phyloP scores from a whole-genome alignment of 2,888 invertebrate species.

The Eilema caniola region DNA sequence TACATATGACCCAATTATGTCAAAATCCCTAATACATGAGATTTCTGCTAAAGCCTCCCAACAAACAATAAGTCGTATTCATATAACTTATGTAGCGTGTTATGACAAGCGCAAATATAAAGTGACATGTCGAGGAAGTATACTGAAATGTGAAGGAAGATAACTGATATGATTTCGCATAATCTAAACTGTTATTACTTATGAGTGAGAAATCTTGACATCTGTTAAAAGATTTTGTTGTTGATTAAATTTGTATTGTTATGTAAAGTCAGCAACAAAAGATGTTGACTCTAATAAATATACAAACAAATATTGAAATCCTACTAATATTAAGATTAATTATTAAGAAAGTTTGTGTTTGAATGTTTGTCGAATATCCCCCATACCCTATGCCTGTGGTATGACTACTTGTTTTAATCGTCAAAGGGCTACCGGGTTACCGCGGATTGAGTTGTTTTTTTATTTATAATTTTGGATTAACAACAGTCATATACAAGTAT shows the following conservation, averaged over 20 bases:
- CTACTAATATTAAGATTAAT: no score
- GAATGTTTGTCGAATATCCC: no score
- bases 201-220: neutral
- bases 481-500: neutral
- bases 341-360: no score
- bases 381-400: no score
- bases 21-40: neutral
- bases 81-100: slow-evolving; percentile 30
- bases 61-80: slow-evolving; percentile 35
- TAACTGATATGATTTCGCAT: slow-evolving; percentile 9
- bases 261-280: neutral
- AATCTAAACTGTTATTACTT: neutral
- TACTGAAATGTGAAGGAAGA: slow-evolving; percentile 23
- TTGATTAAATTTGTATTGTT: neutral
- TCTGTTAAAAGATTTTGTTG: neutral
- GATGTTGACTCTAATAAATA: no score
- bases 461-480: neutral
- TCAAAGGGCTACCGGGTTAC: neutral
- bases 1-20: neutral
- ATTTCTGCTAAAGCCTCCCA: slow-evolving; percentile 7
- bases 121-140: slow-evolving; percentile 26
- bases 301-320: no score
- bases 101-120: slow-evolving; percentile 24
- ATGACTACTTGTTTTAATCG: no score
- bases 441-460: neutral